These are phyloP conservation scores for Tryphoninae sp. DNA, from an alignment of 2,888 invertebrate genomes.

Conservation along the genomic window DNA sequence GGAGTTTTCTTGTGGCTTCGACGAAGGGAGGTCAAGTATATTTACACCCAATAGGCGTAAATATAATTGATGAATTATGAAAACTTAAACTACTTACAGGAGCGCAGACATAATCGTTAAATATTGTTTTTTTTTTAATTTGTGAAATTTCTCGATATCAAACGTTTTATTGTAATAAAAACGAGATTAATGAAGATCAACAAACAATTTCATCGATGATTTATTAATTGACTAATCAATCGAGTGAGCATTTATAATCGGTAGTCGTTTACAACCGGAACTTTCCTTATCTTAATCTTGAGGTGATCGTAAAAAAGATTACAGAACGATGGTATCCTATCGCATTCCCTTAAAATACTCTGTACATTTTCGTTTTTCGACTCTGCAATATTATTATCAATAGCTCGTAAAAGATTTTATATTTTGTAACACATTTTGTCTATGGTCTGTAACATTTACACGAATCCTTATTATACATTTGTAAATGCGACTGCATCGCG, in stretches of 20 bases:
- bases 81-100: too few relatives aligned
- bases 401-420: slow-evolving; percentile 23
- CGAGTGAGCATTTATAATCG: slow-evolving; percentile 10
- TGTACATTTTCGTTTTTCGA: neutral
- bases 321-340: slow-evolving; percentile 29
- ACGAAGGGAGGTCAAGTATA: slow-evolving; percentile 49
- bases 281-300: neutral
- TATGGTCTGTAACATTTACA: slow-evolving; percentile 48
- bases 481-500: neutral
- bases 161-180: too few relatives aligned
- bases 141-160: too few relatives aligned
- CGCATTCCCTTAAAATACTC: slow-evolving; percentile 2
- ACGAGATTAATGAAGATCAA: too few relatives aligned
- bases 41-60: neutral
- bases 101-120: too few relatives aligned
- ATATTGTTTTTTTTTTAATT: too few relatives aligned
- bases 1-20: slow-evolving; percentile 61
- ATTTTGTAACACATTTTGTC: neutral
- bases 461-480: slow-evolving; percentile 2
- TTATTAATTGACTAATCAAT: too few relatives aligned
- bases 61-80: neutral
- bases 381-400: neutral
- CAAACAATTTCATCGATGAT: too few relatives aligned
- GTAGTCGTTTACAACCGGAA: neutral
- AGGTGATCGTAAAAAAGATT: slow-evolving; percentile 40